Evolutionary conservation across 2,797 vertebrate species (phyloP), one percentile per base, ranked within the genome.

Genomic region (Vireo griseus): DNA sequence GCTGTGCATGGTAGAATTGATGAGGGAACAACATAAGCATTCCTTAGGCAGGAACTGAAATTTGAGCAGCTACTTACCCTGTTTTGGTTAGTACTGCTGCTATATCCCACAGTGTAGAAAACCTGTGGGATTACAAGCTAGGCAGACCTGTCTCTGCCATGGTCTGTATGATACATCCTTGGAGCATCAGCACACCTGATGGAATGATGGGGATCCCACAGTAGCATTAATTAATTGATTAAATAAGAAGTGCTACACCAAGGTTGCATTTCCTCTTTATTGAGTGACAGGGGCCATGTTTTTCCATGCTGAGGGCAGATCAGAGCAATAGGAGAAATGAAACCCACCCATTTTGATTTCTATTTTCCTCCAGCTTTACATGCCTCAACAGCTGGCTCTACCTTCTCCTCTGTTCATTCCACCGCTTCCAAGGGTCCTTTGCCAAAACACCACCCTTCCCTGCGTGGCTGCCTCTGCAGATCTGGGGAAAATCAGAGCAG

Each of bases 1-100:
- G 84, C 65, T 94, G 72, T 81, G 69, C 61, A 21, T 42, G 59
- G 57, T 54, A 50, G 82, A 50, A 62, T 16, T 44, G 52, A 39
- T 48, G 63, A 77, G 75, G 25, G 85, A 95, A 66, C n/a, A 59
- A 84, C 90, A 78, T 17, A 84, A 81, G 58, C 40, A 26, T 86
- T 77, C 57, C 47, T 95, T 57, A 59, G 44, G 63, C 69, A 88
- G 58, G 40, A 86, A 31, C n/a, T 78, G 51, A 88, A 73, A 84
- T 94, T 51, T 59, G 62, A 88, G 91, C 54, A 85, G 51, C 88
- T 57, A 10, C 28, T 63, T 63, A 42, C 11, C 28, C 21, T 44
- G 26, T 45, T 90, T 88, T 54, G 39, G 26, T 77, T 87, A 40
- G 42, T 85, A 7, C 45, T 91, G 21, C 65, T 21, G 31, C 61